phyloP scores from a whole-genome alignment of 2,797 vertebrate genomes.

The Eulemur mongoz region DNA sequence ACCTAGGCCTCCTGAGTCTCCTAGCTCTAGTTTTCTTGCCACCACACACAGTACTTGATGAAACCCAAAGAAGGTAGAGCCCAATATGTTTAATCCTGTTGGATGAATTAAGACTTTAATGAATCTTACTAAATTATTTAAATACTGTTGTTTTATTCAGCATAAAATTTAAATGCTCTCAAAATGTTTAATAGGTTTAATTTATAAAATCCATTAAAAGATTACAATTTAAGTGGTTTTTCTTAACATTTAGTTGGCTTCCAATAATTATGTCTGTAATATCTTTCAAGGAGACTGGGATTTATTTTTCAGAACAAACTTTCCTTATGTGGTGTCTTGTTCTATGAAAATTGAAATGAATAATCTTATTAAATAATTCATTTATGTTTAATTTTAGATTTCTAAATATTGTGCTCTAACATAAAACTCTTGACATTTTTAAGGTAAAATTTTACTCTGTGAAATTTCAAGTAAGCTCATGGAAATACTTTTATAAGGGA shows the following conservation, averaged over 20 bases:
- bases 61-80: background rate
- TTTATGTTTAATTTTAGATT: conserved; percentile 18
- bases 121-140: conserved; percentile 53
- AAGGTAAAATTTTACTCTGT: conserved; percentile 44
- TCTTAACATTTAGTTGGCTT: conserved; percentile 39
- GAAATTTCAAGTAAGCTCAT: background rate
- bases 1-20: background rate
- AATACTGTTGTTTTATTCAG: conserved; percentile 24
- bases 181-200: conserved; percentile 47
- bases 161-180: conserved; percentile 18
- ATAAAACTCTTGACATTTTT: background rate
- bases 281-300: conserved; percentile 5
- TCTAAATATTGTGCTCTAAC: background rate
- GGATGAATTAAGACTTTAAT: conserved; percentile 30
- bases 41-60: background rate
- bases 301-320: conserved; percentile 38
- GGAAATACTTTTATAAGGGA: background rate
- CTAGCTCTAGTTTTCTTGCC: background rate
- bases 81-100: background rate
- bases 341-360: conserved; percentile 21
- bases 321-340: background rate
- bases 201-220: conserved; percentile 46
- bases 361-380: background rate
- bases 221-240: conserved; percentile 39
- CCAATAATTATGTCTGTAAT: conserved; percentile 26